Conservation (phyloP, 2,888 invertebrate genomes). For the Arenicola marina region DNA sequence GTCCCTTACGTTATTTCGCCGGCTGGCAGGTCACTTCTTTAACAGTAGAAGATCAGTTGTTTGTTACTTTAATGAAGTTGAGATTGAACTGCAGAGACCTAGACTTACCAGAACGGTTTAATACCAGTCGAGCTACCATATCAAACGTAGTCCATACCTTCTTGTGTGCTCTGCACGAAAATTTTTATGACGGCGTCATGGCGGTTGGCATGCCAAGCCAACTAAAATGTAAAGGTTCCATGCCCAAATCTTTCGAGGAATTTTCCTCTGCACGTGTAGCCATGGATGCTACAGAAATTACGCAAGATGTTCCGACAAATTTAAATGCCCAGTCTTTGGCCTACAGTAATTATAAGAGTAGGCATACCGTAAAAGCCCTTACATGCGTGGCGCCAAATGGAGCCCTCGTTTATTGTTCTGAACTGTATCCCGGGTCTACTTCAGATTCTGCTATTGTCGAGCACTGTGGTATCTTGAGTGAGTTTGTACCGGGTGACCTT, state of each 20-base stretch:
- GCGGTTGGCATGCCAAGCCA: not conserved
- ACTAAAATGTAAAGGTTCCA: not conserved
- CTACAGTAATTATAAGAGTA: not conserved
- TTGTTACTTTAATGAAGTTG: conserved; percentile 11
- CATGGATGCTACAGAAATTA: conserved; percentile 4
- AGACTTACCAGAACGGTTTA: conserved; percentile 9
- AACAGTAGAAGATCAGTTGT: conserved; percentile 3
- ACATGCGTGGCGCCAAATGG: conserved; percentile 1
- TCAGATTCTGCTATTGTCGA: conserved; percentile 7
- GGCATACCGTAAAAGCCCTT: not conserved
- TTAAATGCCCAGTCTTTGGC: not conserved
- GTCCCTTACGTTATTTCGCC: not conserved
- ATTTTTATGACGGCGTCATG: not conserved
- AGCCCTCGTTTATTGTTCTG: not conserved
- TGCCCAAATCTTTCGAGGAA: not conserved
- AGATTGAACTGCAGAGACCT: not conserved
- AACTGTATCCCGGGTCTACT: not conserved
- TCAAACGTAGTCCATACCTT: conserved; percentile 4
- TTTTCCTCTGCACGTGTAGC: not conserved
- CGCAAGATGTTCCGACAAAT: not conserved
- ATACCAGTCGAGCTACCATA: not conserved
- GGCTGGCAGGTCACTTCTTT: conserved; percentile 3
- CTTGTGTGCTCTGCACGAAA: not conserved
- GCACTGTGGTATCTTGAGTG: not conserved
- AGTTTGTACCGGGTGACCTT: conserved; percentile 5